Percentiles rank a stretch among this genome's conserved stretches.
phyloP scores from a whole-genome alignment of 2,888 invertebrate species.

The Drosophila stalkeri region DNA sequence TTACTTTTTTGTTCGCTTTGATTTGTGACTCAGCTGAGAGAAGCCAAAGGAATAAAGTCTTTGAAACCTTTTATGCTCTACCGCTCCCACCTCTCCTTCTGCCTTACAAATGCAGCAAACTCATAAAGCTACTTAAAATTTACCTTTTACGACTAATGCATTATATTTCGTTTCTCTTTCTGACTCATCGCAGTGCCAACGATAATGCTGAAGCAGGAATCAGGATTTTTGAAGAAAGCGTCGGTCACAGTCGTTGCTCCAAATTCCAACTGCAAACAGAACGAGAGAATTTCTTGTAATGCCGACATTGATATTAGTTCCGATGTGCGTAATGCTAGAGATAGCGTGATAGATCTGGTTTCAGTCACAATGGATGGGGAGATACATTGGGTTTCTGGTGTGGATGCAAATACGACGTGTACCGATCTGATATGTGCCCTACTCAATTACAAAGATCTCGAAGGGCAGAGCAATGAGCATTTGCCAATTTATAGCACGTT shows the following conservation, averaged over 20 bases:
- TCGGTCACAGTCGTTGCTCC: slow-evolving; percentile 18
- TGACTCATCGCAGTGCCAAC: slow-evolving; percentile 14
- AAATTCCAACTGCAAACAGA: slow-evolving; percentile 7
- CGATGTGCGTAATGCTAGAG: slow-evolving; percentile 74
- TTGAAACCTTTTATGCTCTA: slow-evolving; percentile 13
- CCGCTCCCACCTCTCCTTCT: neutral
- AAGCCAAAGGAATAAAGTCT: slow-evolving; percentile 50
- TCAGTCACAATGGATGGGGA: slow-evolving; percentile 91
- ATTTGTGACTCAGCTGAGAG: slow-evolving; percentile 28
- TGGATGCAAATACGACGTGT: slow-evolving; percentile 91
- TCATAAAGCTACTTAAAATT: neutral
- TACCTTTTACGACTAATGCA: neutral
- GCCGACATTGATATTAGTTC: slow-evolving; percentile 50
- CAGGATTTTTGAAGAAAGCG: slow-evolving; percentile 24
- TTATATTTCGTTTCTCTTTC: neutral
- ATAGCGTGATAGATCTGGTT: slow-evolving; percentile 87
- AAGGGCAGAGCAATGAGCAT: slow-evolving; percentile 3
- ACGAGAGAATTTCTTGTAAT: slow-evolving; percentile 3
- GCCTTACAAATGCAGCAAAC: slow-evolving; percentile 15
- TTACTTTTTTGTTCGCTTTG: slow-evolving; percentile 3
- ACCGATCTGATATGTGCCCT: slow-evolving; percentile 91
- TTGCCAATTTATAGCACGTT: slow-evolving; percentile 16
- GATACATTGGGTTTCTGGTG: slow-evolving; percentile 92
- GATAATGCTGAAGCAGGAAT: slow-evolving; percentile 43
- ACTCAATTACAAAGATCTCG: slow-evolving; percentile 86